A percentile compares a stretch with the other conserved stretches of the same genome.
These are phyloP conservation scores for Drosophila tani DNA, from an alignment of 1,140 invertebrate species.

Conservation along the genomic window DNA sequence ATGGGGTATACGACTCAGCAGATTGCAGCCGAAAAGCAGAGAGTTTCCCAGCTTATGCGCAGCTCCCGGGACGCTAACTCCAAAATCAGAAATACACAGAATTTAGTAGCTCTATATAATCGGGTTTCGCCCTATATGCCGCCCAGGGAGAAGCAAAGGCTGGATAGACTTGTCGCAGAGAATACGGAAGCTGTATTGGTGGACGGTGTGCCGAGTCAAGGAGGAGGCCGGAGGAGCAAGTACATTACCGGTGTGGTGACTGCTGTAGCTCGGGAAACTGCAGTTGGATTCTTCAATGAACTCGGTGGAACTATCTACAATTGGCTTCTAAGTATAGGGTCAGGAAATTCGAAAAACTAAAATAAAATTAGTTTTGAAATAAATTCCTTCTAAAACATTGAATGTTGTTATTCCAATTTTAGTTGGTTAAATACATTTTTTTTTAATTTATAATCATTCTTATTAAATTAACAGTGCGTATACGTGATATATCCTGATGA, in stretches of 20 bases:
- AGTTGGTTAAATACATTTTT: too few species aligned
- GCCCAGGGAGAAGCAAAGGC: background rate
- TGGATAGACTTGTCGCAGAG: background rate
- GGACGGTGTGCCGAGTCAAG: slow-evolving; percentile 3
- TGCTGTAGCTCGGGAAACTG: background rate
- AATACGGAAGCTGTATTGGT: slow-evolving; percentile 5
- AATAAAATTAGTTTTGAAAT: too few species aligned
- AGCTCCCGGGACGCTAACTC: background rate
- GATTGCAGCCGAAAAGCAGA: background rate
- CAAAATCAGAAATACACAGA: background rate
- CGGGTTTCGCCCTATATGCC: background rate
- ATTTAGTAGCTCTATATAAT: background rate
- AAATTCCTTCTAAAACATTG: too few species aligned
- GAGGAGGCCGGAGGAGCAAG: slow-evolving; percentile 1
- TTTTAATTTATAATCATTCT: too few species aligned
- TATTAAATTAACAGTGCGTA: too few species aligned
- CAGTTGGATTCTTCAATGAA: slow-evolving; percentile 4
- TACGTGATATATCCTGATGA: too few species aligned
- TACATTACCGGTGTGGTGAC: background rate
- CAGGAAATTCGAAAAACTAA: background rate
- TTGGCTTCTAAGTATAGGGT: background rate
- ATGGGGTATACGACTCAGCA: background rate
- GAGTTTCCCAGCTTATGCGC: background rate
- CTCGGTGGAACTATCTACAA: background rate
- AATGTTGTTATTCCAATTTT: too few species aligned